These are phyloP conservation scores for Baronia brevicornis DNA, from an alignment of 2,888 invertebrate genomes.

Conservation along the genomic window DNA sequence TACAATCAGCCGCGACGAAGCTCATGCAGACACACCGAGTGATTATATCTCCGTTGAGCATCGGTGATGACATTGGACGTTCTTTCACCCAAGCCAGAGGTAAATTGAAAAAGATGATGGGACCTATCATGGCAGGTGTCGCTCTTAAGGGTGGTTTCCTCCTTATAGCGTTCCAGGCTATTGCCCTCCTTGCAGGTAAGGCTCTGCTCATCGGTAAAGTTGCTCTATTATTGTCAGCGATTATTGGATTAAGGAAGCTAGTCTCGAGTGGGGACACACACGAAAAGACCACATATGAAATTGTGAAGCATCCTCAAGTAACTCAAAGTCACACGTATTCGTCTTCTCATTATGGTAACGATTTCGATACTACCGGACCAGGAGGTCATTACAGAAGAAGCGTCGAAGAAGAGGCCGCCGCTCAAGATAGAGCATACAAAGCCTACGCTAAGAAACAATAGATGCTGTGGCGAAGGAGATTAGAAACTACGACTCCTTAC, in stretches of 20 bases:
- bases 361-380: conserved; percentile 74
- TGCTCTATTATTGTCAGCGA: conserved; percentile 84
- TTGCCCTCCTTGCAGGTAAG: conserved; percentile 86
- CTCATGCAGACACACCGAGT: conserved; percentile 78
- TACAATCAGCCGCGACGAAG: conserved; percentile 72
- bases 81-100: conserved; percentile 73
- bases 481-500: conserved; percentile 54
- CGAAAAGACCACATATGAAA: conserved; percentile 89
- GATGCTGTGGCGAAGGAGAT: conserved; percentile 17
- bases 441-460: conserved; percentile 67
- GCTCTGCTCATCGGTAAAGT: conserved; percentile 89
- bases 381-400: conserved; percentile 77
- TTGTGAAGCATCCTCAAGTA: conserved; percentile 89
- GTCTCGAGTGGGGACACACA: conserved; percentile 79
- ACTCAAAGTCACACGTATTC: conserved; percentile 86
- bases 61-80: conserved; percentile 62
- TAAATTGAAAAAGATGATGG: conserved; percentile 79
- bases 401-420: conserved; percentile 75
- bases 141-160: conserved; percentile 83
- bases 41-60: conserved; percentile 61
- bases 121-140: conserved; percentile 80
- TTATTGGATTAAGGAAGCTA: conserved; percentile 87
- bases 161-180: conserved; percentile 83
- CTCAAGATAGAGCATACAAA: conserved; percentile 78
- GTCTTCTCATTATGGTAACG: conserved; percentile 79